These are phyloP conservation scores for Syngnathus acus DNA, from an alignment of 2,797 vertebrate genomes.

Conservation along the genomic window DNA sequence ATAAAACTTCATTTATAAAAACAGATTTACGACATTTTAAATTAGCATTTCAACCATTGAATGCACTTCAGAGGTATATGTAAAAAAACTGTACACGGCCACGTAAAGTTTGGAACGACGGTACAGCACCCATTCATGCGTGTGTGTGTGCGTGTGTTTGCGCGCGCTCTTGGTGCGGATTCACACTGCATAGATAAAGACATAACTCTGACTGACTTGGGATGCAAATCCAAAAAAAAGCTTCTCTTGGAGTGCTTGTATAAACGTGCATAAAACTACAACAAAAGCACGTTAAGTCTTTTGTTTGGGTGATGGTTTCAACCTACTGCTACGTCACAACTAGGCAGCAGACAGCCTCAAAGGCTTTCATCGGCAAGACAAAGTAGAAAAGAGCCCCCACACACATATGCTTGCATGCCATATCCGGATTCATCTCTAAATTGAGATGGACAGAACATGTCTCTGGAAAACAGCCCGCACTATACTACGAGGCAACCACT, in stretches of 20 bases:
- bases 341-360: too few species aligned
- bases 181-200: background rate
- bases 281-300: background rate
- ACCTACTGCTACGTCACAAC: constrained; percentile 43
- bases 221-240: background rate
- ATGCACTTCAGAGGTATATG: constrained; percentile 20
- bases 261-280: constrained; percentile 31
- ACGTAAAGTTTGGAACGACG: background rate
- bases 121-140: background rate
- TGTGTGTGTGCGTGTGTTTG: too few species aligned
- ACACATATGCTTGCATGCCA: too few species aligned
- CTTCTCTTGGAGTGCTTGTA: background rate
- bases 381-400: too few species aligned
- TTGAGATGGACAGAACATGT: too few species aligned
- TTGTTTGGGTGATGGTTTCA: constrained; percentile 13
- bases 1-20: constrained; percentile 41
- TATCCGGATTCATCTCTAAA: too few species aligned
- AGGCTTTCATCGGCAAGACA: constrained; percentile 46
- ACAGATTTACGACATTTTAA: constrained; percentile 52
- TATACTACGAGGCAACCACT: too few species aligned
- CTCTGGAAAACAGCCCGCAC: too few species aligned
- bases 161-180: background rate
- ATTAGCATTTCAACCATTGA: constrained; percentile 25
- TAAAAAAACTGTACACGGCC: constrained; percentile 31
- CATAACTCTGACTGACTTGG: background rate